Conservation (phyloP, 2,888 invertebrate species). For the Sicus ferrugineus region DNA sequence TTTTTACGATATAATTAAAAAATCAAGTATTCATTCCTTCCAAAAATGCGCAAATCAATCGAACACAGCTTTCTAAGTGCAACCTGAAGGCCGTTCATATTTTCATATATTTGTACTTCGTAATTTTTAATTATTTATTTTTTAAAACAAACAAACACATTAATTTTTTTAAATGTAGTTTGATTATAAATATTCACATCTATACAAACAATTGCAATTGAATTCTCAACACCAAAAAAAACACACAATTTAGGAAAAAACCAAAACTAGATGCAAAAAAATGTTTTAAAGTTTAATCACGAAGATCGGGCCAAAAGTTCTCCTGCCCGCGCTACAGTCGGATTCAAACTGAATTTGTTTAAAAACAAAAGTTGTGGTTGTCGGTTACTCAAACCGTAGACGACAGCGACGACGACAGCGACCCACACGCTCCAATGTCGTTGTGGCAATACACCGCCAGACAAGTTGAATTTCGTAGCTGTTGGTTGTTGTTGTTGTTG, state of each 20-base stretch:
- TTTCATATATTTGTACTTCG: no score
- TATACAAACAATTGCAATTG: not conserved
- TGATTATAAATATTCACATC: not conserved
- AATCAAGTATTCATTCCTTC: no score
- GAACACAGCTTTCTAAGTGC: no score
- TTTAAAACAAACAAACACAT: no score
- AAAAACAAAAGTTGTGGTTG: conserved; percentile 28
- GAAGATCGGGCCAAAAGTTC: conserved; percentile 7
- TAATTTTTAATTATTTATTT: no score
- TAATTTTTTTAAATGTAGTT: no score
- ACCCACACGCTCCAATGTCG: conserved; percentile 14
- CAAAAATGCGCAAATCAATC: no score
- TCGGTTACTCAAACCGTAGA: not conserved
- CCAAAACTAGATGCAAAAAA: not conserved
- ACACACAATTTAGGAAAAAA: not conserved
- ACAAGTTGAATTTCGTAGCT: not conserved
- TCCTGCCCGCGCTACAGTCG: conserved; percentile 10
- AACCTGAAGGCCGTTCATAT: no score
- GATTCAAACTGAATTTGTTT: conserved; percentile 30
- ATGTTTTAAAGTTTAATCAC: no score
- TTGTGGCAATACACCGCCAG: not conserved
- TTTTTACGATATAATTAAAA: no score
- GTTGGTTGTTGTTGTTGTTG: no score
- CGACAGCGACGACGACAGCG: conserved; percentile 4
- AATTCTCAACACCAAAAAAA: not conserved